phyloP scores from a whole-genome alignment of 2,888 invertebrate genomes.

The Amphipoea oculea region DNA sequence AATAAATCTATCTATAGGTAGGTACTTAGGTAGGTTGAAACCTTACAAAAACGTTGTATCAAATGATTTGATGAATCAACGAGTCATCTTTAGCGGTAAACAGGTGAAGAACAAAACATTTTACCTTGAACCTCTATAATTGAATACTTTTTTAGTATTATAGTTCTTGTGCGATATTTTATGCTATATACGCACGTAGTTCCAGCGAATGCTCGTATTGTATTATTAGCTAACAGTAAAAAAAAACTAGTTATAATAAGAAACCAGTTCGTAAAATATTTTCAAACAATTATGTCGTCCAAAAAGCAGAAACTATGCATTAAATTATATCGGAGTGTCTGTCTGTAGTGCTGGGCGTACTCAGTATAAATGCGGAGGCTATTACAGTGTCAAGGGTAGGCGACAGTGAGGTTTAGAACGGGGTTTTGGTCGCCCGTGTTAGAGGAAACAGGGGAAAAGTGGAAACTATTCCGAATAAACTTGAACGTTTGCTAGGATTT shows the following conservation, averaged over 20 bases:
- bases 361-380: constrained; percentile 67
- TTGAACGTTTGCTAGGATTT: not conserved
- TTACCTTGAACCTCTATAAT: constrained; percentile 1
- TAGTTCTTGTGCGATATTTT: not conserved
- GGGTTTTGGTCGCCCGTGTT: constrained; percentile 67
- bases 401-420: constrained; percentile 73
- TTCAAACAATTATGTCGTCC: too few relatives aligned
- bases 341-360: constrained; percentile 32
- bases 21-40: not conserved
- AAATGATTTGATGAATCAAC: not conserved
- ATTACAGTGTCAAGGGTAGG: constrained; percentile 73
- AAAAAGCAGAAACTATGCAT: constrained; percentile 8
- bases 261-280: not conserved
- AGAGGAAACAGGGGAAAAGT: constrained; percentile 49
- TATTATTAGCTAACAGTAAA: not conserved
- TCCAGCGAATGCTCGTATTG: not conserved
- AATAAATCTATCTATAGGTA: not conserved
- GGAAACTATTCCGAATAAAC: not conserved
- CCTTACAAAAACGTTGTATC: constrained; percentile 3
- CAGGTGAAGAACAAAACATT: not conserved
- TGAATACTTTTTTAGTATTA: not conserved
- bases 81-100: constrained; percentile 29
- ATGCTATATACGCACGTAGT: not conserved
- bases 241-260: not conserved
- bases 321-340: constrained; percentile 41